Conservation (phyloP, 2,797 vertebrate species). For the Brotula barbata region DNA sequence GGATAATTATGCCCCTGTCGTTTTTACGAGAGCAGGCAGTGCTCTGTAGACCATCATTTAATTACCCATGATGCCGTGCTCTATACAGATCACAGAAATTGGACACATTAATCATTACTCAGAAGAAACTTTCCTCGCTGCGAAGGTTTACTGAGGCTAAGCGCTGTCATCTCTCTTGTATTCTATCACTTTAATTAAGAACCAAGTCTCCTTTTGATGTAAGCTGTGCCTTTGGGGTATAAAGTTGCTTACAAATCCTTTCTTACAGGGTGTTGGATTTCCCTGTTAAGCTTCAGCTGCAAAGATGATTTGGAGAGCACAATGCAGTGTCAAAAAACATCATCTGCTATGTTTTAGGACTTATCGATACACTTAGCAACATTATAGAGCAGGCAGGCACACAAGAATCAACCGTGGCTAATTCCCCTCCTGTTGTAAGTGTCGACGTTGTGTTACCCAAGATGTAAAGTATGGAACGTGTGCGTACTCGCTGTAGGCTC, state of each 20-base stretch:
- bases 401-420: constrained; percentile 31
- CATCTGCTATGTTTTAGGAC: constrained; percentile 9
- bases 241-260: constrained; percentile 50
- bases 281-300: constrained; percentile 30
- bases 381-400: constrained; percentile 37
- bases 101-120: constrained; percentile 71
- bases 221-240: constrained; percentile 52
- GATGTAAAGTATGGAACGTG: constrained; percentile 20
- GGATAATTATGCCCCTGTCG: constrained; percentile 67
- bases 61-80: constrained; percentile 69
- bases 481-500: constrained; percentile 15
- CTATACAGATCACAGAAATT: constrained; percentile 68
- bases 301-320: constrained; percentile 40
- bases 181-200: constrained; percentile 70
- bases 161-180: constrained; percentile 55
- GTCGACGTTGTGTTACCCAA: constrained; percentile 45
- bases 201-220: constrained; percentile 61
- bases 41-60: constrained; percentile 66
- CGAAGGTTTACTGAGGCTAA: constrained; percentile 60
- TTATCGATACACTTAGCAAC: constrained; percentile 11
- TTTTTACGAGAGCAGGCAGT: constrained; percentile 58
- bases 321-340: too few species aligned
- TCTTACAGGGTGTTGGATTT: constrained; percentile 23
- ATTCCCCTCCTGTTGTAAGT: constrained; percentile 58
- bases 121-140: constrained; percentile 66